Evolutionary conservation across 2,888 invertebrate genomes (phyloP), one percentile per base, ranked within the genome.

Genomic region (Strigamia transsilvanica): DNA sequence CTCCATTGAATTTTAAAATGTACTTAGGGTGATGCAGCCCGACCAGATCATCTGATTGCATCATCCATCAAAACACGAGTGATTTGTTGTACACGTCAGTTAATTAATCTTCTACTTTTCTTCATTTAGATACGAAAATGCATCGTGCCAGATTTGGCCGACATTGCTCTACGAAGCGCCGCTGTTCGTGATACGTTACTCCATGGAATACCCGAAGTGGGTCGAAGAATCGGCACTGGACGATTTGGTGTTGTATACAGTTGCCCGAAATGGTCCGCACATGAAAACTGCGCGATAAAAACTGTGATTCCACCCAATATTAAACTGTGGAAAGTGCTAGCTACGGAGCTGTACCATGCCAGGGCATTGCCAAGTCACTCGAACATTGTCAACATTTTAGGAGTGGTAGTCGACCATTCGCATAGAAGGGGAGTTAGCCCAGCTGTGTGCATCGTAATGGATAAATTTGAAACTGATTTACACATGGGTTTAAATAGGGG

Each of bases 321-420:
- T 85, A 90, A 94, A 83, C 95, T 96, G 87, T 96, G 95, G 93
- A 93, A 94, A 87, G 96, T 96, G 87, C 89, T 96, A 0, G 95
- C 96, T 0, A 93, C 96, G 93, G 96, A 96, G 88, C 95, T 95
- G 90, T 95, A 94, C 87, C 95, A 95, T 86, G 95, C 95, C 86
- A 93, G 94, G 88, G 93, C 93, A 46, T 93, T 96, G 85, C 94
- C 95, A 0, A 91, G 93, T 80, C 95, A 96, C 89, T 92, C 93
- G 4, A 91, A 95, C 83, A 93, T 96, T 81, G 93, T 94, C 0
- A 91, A 91, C 18, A 90, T 95, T 78, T 88, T 91, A 82, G 96
- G 95, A 7, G 94, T 95, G 0, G 92, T 96, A 13, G 93, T 96
- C 83, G 89, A 38, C 10, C 38, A 38, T 38, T 6, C 6, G 38